Conservation (phyloP, 2,113 vertebrate species). For the Lepus europaeus region DNA sequence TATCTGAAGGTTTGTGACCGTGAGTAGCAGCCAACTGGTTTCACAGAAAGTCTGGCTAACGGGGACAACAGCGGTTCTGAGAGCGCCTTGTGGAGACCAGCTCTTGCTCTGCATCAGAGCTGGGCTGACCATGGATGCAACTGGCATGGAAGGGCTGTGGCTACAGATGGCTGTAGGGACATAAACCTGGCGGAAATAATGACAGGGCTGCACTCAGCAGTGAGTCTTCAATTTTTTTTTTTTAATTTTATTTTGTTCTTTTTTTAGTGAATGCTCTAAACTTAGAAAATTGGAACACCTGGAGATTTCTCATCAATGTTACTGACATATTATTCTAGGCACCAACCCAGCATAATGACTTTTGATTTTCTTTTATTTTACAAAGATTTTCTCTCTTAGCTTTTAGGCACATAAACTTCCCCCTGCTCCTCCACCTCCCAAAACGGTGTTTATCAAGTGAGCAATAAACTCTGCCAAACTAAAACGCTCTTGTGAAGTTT, state of each 20-base stretch:
- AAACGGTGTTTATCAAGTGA: background rate
- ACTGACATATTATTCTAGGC: slow-evolving; percentile 67
- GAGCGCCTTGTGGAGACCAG: background rate
- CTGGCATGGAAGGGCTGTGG: background rate
- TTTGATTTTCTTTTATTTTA: slow-evolving; percentile 27
- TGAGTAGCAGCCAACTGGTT: background rate
- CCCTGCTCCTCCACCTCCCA: background rate
- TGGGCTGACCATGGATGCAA: slow-evolving; percentile 41
- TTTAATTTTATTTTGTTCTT: slow-evolving; percentile 19
- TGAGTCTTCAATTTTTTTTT: slow-evolving; percentile 38
- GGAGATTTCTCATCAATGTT: slow-evolving; percentile 71
- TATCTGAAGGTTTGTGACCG: slow-evolving; percentile 7
- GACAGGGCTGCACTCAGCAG: slow-evolving; percentile 18
- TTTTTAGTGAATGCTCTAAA: slow-evolving; percentile 51
- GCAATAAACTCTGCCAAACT: background rate
- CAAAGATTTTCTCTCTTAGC: background rate
- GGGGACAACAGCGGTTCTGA: background rate
- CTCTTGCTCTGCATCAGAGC: slow-evolving; percentile 21
- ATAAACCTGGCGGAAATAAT: slow-evolving; percentile 63
- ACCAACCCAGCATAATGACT: background rate
- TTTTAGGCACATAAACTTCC: slow-evolving; percentile 29
- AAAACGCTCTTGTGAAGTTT: background rate
- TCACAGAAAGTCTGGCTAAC: slow-evolving; percentile 3
- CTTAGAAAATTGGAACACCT: slow-evolving; percentile 74
- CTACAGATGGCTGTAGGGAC: slow-evolving; percentile 44